A percentile compares a stretch with the other conserved stretches of the same genome.
Conservation (phyloP, 1,140 invertebrate genomes). For the Dreissena rostriformis region DNA sequence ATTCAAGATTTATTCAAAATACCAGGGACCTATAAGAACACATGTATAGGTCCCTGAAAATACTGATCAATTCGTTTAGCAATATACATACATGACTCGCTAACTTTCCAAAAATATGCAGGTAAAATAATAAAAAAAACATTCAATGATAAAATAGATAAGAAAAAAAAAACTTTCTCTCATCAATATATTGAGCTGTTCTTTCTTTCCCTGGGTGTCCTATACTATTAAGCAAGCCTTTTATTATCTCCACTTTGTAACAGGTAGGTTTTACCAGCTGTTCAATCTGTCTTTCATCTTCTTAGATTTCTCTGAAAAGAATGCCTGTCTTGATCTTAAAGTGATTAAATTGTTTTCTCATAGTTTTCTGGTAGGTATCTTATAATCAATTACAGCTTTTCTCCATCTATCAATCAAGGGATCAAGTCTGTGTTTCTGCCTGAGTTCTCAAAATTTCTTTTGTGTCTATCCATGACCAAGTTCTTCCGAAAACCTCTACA, state of each 20-base stretch:
- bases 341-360: slow-evolving; percentile 11
- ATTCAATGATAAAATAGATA: too few relatives aligned
- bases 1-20: too few relatives aligned
- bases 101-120: too few relatives aligned
- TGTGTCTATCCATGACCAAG: not conserved
- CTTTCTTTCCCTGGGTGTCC: slow-evolving; percentile 19
- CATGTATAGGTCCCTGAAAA: too few relatives aligned
- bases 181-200: slow-evolving; percentile 10
- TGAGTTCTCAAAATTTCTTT: slow-evolving; percentile 6
- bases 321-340: slow-evolving; percentile 23
- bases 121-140: too few relatives aligned
- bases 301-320: slow-evolving; percentile 1
- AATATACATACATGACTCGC: too few relatives aligned
- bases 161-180: slow-evolving; percentile 38
- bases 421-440: not conserved
- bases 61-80: too few relatives aligned
- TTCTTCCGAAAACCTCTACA: not conserved
- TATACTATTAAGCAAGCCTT: not conserved
- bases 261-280: not conserved
- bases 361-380: not conserved
- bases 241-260: not conserved
- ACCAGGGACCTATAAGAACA: too few relatives aligned
- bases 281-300: not conserved
- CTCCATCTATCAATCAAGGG: slow-evolving; percentile 12
- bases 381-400: not conserved